Evolutionary conservation across 92 coral and sea anemone species (phyloP).

Genomic region (Ricordea florida): DNA sequence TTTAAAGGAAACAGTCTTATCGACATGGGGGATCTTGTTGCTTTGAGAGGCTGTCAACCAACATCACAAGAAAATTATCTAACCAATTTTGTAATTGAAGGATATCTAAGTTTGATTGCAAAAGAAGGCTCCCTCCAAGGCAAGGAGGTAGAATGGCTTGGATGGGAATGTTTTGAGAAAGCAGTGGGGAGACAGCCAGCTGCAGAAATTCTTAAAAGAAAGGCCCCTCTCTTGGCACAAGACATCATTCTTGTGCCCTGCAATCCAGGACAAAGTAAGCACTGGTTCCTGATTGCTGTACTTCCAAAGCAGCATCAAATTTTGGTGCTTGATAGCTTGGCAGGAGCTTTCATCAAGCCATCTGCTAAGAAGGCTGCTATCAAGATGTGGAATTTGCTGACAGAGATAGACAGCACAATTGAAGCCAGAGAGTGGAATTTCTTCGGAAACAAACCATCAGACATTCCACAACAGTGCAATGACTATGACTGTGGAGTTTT

Average conservation of each 20-base stretch:
- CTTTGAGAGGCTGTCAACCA: constrained; percentile 29
- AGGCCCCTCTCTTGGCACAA: constrained; percentile 23
- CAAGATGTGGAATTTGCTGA: constrained; percentile 24
- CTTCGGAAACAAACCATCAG: constrained; percentile 17
- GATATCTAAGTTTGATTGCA: constrained; percentile 8
- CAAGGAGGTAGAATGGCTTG: constrained; percentile 3
- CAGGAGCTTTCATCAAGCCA: constrained; percentile 39
- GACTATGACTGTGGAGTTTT: constrained; percentile 52
- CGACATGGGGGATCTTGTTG: constrained; percentile 13
- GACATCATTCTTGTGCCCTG: constrained; percentile 43
- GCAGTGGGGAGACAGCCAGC: constrained; percentile 7
- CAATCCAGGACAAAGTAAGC: constrained; percentile 17
- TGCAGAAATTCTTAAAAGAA: constrained; percentile 4
- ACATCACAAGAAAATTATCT: constrained; percentile 27
- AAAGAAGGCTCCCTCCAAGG: background rate
- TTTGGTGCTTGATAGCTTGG: constrained; percentile 32
- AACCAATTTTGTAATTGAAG: constrained; percentile 40
- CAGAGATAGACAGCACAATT: constrained; percentile 15
- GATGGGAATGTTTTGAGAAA: constrained; percentile 40
- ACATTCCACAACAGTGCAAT: constrained; percentile 51
- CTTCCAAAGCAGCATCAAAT: constrained; percentile 21
- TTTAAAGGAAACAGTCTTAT: constrained; percentile 18
- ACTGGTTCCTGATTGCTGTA: constrained; percentile 43
- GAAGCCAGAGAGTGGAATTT: constrained; percentile 38
- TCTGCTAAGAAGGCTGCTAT: constrained; percentile 8